These are phyloP conservation scores for Urosaurus nigricauda DNA, from an alignment of 2,797 vertebrate genomes.

Conservation along the genomic window DNA sequence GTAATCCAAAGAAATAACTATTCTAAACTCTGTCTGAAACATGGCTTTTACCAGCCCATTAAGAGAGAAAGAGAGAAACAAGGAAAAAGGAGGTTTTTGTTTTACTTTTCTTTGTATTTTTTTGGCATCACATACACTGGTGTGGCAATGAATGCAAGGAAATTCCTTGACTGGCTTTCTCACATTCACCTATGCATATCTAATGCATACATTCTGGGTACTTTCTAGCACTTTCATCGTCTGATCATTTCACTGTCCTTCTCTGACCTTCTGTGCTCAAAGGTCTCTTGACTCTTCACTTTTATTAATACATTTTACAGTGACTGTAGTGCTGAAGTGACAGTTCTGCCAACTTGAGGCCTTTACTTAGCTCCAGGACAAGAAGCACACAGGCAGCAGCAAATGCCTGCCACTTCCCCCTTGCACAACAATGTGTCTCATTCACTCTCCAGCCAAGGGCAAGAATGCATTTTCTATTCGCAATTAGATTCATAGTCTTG, in stretches of 20 bases:
- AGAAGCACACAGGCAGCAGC: conserved; percentile 10
- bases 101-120: neutral
- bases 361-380: conserved; percentile 31
- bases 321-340: conserved; percentile 32
- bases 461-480: conserved; percentile 2
- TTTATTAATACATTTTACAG: conserved; percentile 41
- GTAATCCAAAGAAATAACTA: too few relatives aligned
- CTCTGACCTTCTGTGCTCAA: conserved; percentile 27
- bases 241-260: conserved; percentile 26
- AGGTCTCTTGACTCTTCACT: conserved; percentile 43
- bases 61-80: neutral
- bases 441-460: conserved; percentile 3
- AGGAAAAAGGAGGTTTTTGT: neutral
- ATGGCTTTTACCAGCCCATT: neutral
- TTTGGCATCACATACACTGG: neutral
- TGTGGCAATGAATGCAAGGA: neutral
- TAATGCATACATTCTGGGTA: neutral
- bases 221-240: neutral
- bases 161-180: neutral
- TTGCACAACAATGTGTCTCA: neutral
- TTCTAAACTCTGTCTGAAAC: neutral
- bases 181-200: neutral
- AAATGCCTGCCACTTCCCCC: neutral
- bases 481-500: neutral
- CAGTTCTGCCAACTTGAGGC: conserved; percentile 20